These are phyloP conservation scores for Apeltes quadracus DNA, from an alignment of 2,113 vertebrate species.

Conservation along the genomic window DNA sequence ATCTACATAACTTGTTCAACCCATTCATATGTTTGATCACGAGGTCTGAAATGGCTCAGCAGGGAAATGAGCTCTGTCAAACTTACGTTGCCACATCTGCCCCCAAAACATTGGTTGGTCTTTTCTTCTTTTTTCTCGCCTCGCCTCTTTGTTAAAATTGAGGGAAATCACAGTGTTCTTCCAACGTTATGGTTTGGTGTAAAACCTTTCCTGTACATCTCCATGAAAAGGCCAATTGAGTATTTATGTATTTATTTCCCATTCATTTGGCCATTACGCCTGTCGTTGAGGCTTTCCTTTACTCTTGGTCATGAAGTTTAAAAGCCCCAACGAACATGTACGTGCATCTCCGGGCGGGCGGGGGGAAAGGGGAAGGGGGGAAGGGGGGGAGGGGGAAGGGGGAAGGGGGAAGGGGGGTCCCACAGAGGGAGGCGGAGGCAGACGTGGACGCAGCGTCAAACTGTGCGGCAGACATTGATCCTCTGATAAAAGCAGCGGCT, in stretches of 20 bases:
- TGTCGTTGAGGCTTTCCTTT: constrained; percentile 1
- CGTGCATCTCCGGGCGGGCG: constrained; percentile 18
- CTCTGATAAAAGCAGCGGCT: constrained; percentile 71
- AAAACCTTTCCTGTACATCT: background rate
- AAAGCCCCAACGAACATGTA: background rate
- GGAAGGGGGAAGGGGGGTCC: no score
- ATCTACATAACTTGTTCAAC: constrained; percentile 2
- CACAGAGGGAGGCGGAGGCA: constrained; percentile 20
- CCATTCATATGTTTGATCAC: background rate
- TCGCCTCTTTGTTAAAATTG: background rate
- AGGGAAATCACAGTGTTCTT: background rate
- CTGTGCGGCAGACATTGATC: constrained; percentile 72
- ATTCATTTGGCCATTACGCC: background rate
- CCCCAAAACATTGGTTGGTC: background rate
- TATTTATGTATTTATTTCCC: background rate
- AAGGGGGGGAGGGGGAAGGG: no score
- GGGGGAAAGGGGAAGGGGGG: no score
- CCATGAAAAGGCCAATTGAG: background rate
- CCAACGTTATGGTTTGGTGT: background rate
- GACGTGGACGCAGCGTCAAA: constrained; percentile 42
- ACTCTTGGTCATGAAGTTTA: constrained; percentile 3
- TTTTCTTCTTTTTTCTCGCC: background rate
- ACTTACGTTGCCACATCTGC: no score
- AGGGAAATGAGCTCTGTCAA: no score
- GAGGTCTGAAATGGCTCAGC: background rate